Conservation (phyloP, 2,888 invertebrate species). For the Dichetophora obliterata region DNA sequence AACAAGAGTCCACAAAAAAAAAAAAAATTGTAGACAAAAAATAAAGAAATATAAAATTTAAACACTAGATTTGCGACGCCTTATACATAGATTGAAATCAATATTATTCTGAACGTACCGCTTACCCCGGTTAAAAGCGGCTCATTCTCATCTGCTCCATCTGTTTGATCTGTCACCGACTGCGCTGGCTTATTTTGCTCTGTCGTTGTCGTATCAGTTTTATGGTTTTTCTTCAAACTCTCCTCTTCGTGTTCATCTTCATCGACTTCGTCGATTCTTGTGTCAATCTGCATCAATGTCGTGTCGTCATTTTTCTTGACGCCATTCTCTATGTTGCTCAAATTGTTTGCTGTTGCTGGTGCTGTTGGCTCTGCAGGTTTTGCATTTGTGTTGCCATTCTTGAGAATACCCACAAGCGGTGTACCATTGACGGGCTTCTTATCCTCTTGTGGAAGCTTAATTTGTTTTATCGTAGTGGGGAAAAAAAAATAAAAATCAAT, state of each 20-base stretch:
- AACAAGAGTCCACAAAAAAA: too few relatives aligned
- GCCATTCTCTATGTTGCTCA: slow-evolving; percentile 50
- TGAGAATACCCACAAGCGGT: slow-evolving; percentile 68
- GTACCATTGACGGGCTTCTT: slow-evolving; percentile 61
- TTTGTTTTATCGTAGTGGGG: background rate
- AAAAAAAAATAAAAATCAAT: background rate
- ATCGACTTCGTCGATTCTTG: slow-evolving; percentile 59
- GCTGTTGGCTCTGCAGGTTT: slow-evolving; percentile 50
- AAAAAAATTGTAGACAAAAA: too few relatives aligned
- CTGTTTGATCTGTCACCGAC: background rate
- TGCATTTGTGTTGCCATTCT: slow-evolving; percentile 61
- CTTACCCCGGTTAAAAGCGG: slow-evolving; percentile 70
- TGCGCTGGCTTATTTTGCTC: background rate
- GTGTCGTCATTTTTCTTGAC: slow-evolving; percentile 57
- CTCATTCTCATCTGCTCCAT: slow-evolving; percentile 30
- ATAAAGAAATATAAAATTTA: too few relatives aligned
- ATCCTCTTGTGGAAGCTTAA: slow-evolving; percentile 66
- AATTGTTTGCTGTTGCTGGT: slow-evolving; percentile 50
- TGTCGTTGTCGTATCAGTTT: slow-evolving; percentile 10
- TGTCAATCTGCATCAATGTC: slow-evolving; percentile 50
- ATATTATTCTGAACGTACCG: slow-evolving; percentile 68
- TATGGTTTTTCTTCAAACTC: slow-evolving; percentile 23
- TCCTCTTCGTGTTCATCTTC: slow-evolving; percentile 55
- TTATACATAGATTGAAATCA: background rate
- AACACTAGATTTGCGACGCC: too few relatives aligned